phyloP scores from a whole-genome alignment of 2,113 vertebrate genomes.

The Rhea pennata region DNA sequence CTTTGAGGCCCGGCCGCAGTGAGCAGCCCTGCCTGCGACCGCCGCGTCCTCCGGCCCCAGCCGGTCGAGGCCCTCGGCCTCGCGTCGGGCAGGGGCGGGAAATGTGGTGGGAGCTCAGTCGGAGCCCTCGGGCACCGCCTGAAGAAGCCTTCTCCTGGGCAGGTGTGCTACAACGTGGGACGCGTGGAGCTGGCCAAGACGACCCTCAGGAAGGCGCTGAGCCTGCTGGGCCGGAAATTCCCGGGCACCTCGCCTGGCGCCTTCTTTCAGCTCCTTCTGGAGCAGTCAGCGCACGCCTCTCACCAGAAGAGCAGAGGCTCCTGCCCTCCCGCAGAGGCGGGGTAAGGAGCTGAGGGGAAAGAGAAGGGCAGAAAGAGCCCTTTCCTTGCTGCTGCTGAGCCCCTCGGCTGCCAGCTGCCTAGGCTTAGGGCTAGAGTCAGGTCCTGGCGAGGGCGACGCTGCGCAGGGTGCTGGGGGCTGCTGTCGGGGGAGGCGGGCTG shows the following conservation, averaged over 20 bases:
- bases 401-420: neutral
- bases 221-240: conserved; percentile 12
- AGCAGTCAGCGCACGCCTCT: neutral
- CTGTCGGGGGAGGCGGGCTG: too few relatives aligned
- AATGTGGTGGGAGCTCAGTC: too few relatives aligned
- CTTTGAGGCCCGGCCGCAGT: too few relatives aligned
- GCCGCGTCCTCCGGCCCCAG: neutral
- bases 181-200: conserved; percentile 41
- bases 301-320: neutral
- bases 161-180: conserved; percentile 66
- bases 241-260: neutral
- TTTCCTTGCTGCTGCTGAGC: neutral
- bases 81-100: too few relatives aligned
- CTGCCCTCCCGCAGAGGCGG: neutral
- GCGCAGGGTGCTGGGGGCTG: too few relatives aligned
- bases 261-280: neutral
- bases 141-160: neutral
- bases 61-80: neutral
- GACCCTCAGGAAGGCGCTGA: conserved; percentile 51
- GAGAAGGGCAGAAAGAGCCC: neutral
- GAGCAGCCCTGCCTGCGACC: neutral
- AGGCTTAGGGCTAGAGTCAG: too few relatives aligned
- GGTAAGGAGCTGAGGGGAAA: conserved; percentile 18
- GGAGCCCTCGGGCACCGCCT: too few relatives aligned
- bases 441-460: too few relatives aligned